These are phyloP conservation scores for Drosophila sechellia DNA, from an alignment of 1,140 invertebrate species.

Conservation along the genomic window DNA sequence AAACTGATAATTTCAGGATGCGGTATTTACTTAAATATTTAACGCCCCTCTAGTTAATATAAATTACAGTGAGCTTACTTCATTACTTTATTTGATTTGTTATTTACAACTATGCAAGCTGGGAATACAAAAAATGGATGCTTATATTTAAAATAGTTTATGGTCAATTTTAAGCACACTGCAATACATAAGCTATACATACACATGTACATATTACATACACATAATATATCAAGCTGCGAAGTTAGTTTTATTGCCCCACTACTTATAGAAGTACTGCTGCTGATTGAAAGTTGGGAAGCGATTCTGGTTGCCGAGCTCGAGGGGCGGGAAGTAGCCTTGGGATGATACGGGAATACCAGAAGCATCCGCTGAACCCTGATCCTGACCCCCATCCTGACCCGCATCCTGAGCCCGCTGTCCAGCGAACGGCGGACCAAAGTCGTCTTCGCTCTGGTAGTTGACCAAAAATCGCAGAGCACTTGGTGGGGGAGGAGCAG, in stretches of 20 bases:
- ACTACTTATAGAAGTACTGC: constrained; percentile 39
- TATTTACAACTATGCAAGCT: constrained; percentile 2
- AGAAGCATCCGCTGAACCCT: not conserved
- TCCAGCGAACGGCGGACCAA: not conserved
- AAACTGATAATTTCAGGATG: too few species aligned
- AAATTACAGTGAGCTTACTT: too few species aligned
- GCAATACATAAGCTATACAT: constrained; percentile 9
- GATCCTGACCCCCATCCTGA: not conserved
- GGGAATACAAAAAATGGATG: constrained; percentile 3
- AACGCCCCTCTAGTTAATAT: too few species aligned
- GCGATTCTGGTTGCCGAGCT: not conserved
- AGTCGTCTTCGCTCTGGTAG: constrained; percentile 25
- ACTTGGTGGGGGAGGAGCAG: not conserved
- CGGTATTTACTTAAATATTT: too few species aligned
- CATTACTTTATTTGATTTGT: not conserved
- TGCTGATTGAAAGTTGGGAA: constrained; percentile 23
- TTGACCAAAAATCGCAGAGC: constrained; percentile 35
- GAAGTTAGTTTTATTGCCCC: not conserved
- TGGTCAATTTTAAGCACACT: constrained; percentile 10
- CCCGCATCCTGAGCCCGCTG: not conserved
- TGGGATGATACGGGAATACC: not conserved
- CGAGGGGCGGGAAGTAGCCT: not conserved
- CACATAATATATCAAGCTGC: not conserved
- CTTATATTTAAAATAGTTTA: constrained; percentile 9
- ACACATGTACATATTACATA: too few species aligned